phyloP scores from a whole-genome alignment of 2,888 invertebrate species.

The Chrysomela aeneicollis region DNA sequence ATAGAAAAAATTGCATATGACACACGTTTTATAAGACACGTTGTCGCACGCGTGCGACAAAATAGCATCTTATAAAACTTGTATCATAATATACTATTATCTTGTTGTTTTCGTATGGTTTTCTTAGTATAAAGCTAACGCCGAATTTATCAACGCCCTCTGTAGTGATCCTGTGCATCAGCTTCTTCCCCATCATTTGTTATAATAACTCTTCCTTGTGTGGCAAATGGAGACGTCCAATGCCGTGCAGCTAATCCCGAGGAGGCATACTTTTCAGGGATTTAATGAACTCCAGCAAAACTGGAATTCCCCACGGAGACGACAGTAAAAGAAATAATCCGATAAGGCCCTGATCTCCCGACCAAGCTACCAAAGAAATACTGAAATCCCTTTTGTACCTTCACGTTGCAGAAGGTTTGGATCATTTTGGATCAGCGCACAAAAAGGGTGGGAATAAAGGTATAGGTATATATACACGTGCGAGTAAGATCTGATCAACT shows the following conservation, averaged over 20 bases:
- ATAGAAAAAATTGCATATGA: no score
- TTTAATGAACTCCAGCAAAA: constrained; percentile 38
- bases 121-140: no score
- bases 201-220: constrained; percentile 2
- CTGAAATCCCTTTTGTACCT: constrained; percentile 43
- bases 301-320: constrained; percentile 35
- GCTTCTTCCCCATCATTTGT: background rate
- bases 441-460: constrained; percentile 28
- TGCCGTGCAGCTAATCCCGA: constrained; percentile 17
- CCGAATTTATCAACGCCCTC: background rate
- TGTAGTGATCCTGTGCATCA: background rate
- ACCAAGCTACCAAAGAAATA: constrained; percentile 48
- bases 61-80: no score
- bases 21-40: no score
- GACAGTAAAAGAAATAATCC: constrained; percentile 41
- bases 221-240: background rate
- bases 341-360: constrained; percentile 44
- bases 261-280: constrained; percentile 33
- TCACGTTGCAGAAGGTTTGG: constrained; percentile 41
- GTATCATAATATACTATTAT: no score
- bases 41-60: no score
- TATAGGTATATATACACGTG: constrained; percentile 10
- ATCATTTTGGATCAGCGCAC: constrained; percentile 39
- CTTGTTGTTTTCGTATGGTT: background rate
- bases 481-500: constrained; percentile 25